Base-by-base conservation (phyloP, 1,140 invertebrate species). In the Psilanteris sp. region DNA sequence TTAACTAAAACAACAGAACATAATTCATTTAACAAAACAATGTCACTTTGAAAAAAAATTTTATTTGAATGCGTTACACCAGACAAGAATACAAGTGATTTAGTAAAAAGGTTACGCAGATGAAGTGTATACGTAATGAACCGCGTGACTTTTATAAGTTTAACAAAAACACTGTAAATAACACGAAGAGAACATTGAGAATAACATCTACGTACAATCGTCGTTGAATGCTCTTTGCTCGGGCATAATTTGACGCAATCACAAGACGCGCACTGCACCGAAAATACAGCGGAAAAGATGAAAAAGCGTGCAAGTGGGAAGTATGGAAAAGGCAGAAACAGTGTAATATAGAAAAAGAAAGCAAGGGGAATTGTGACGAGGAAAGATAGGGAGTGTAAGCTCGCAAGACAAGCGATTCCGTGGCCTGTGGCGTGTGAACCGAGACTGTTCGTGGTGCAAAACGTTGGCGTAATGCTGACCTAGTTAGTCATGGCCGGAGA, bases 401-500 rank as follows among this genome's bases (percentile, higher is more conserved):
- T 41, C 57, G 55, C 32, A 34, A 46, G 34, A 62, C 37, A 78
- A 61, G 32, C 76, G 61, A 73, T 61, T 66, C 57, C 68, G 61
- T 79, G 46, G 71, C 62, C 64, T 71, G 55, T 55, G 57, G 55
- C 73, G 66, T 73, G 55, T 70, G 61, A 68, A 75, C 68, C 76
- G 59, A 79, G 61, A 81, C 80, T 81, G 78, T 59, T 54, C 31
- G 66, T 24, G 22, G 54, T 48, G 57, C 66, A 24, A 75, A 68
- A 67, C 50, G 77, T 52, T 50, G 64, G 50, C 61, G 43, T 5
- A 67, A 46, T 67, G 37, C 24, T 78, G 77, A 78, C 77, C 77
- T 78, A 78, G 52, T 75, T 78, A 64, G 59, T 67, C 66, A 71
- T 64, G 64, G 68, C 66, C 64, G 74, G 80, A 78, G 81, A 83